phyloP scores from a whole-genome alignment of 2,797 vertebrate species.

The Myoxocephalus aenaeus region DNA sequence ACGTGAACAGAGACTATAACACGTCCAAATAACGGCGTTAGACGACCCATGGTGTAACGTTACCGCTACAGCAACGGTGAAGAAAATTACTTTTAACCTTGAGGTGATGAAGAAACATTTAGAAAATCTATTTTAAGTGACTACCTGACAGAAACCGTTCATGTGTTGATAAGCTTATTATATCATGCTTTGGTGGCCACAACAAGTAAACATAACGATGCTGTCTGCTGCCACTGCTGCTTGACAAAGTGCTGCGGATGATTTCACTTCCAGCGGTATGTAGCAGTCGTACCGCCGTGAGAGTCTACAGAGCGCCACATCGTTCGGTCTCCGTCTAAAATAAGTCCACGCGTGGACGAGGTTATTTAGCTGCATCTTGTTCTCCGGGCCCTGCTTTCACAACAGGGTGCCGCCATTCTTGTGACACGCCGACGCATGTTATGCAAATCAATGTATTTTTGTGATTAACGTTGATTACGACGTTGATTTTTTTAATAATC shows the following conservation, averaged over 20 bases:
- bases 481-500: background rate
- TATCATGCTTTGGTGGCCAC: background rate
- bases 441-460: background rate
- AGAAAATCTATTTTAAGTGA: background rate
- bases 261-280: background rate
- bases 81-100: too few species aligned
- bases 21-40: background rate
- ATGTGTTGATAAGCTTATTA: background rate
- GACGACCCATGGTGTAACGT: background rate
- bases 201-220: background rate
- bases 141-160: background rate
- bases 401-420: too few species aligned
- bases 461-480: background rate
- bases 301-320: background rate
- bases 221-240: too few species aligned
- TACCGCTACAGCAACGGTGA: background rate
- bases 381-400: too few species aligned
- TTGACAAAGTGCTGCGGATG: too few species aligned
- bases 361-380: background rate
- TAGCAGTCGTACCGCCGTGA: background rate
- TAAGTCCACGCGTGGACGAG: background rate
- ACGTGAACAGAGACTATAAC: background rate
- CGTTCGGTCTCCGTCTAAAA: background rate
- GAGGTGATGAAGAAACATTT: background rate
- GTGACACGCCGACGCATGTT: background rate